phyloP scores from a whole-genome alignment of 92 coral and sea anemone species.

The Meandrina meandrites region DNA sequence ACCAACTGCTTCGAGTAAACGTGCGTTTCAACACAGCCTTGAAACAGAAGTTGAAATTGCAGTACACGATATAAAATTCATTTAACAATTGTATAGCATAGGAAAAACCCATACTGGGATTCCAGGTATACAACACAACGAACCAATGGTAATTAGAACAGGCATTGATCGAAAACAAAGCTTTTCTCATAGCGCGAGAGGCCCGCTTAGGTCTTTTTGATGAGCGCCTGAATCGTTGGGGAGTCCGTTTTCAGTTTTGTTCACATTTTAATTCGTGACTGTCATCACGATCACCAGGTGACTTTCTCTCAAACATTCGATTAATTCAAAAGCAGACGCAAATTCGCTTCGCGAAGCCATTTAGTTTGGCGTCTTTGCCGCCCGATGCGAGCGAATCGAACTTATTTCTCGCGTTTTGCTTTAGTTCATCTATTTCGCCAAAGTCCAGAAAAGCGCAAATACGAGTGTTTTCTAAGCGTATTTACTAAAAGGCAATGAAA shows the following conservation, averaged over 20 bases:
- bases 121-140: not conserved
- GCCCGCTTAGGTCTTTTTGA: constrained; percentile 12
- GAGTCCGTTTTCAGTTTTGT: constrained; percentile 18
- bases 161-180: constrained; percentile 21
- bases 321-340: constrained; percentile 37
- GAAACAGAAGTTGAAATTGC: not conserved
- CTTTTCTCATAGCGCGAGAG: not conserved
- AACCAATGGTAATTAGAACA: constrained; percentile 24
- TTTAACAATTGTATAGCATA: not conserved
- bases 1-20: not conserved
- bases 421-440: not conserved
- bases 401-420: not conserved
- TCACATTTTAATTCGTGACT: constrained; percentile 17
- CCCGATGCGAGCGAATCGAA: constrained; percentile 17
- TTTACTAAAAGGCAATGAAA: not conserved
- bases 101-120: constrained; percentile 29
- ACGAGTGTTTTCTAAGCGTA: not conserved
- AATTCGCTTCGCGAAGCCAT: not conserved
- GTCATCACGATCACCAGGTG: constrained; percentile 26
- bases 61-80: not conserved
- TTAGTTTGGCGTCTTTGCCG: constrained; percentile 30
- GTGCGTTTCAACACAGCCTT: not conserved
- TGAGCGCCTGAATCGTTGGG: not conserved
- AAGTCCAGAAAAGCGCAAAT: not conserved
- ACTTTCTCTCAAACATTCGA: not conserved